Evolutionary conservation across 2,888 invertebrate species (phyloP), one percentile per base, ranked within the genome.

Genomic region (Diarsia brunnea): DNA sequence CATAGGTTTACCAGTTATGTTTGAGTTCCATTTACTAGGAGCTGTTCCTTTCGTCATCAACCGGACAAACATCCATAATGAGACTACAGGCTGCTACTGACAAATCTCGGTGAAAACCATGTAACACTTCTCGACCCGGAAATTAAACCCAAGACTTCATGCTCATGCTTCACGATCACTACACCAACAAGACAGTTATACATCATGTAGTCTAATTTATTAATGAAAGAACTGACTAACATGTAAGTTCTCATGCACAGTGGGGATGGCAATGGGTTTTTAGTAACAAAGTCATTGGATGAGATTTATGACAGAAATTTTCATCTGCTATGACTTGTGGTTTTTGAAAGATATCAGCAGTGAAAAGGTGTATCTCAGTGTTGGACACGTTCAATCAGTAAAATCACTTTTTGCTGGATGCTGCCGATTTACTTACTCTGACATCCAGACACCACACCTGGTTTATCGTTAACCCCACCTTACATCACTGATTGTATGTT

Each of bases 401-500:
- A n/a, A 27, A 65, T 45, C n/a, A 14, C 4, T 31, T 47, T 70
- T 47, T 19, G 16, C 24, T 24, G 14, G 16, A 12, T 45, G 11
- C 61, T 16, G 3, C 21, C 38, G 1, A 19, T 45, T 45, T 65
- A 45, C 16, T 19, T 10, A 14, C n/a, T 31, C 10, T 10, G 0
- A 24, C 16, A 21, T 69, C 16, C 21, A 43, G 24, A 27, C 2
- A 49, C 19, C 8, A 8, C 8, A 1, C 21, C 16, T 38, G 16
- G 21, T 16, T 2, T 31, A n/a, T 19, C 3, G 38, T n/a, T 58
- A 16, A n/a, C 24, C 55, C 8, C 8, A 16, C 24, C 24, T 16
- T 24, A 55, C 5, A 14, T 3, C 2, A 43, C 31, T 14, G 11
- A 31, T 60, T 21, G 27, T 60, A n/a, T 63, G 12, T 84, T 88